These are phyloP conservation scores for Phylloscopus trochilus DNA, from an alignment of 2,113 vertebrate genomes.

Conservation along the genomic window DNA sequence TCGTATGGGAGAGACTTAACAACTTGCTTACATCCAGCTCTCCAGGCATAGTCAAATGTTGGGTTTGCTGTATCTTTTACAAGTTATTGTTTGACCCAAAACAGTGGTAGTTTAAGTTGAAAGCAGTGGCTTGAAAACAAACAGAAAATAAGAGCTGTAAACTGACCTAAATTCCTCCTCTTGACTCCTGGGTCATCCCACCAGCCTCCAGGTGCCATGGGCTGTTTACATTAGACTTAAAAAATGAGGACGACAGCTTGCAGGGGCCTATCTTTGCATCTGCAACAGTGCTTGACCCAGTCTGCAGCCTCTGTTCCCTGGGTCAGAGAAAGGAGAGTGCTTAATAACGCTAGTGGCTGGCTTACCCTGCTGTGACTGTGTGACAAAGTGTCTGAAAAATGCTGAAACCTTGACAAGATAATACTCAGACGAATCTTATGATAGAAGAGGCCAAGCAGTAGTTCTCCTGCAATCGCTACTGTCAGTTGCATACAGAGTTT, in stretches of 20 bases:
- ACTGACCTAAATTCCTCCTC: conserved; percentile 46
- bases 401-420: background rate
- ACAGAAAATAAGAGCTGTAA: conserved; percentile 48
- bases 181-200: conserved; percentile 43
- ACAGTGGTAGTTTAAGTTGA: conserved; percentile 1
- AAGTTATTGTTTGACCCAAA: background rate
- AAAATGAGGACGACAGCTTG: background rate
- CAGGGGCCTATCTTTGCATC: background rate
- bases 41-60: background rate
- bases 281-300: background rate
- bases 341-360: background rate
- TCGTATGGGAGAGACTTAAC: background rate
- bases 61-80: conserved; percentile 8
- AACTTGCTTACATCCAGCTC: background rate
- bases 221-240: conserved; percentile 30
- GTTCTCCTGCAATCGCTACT: background rate
- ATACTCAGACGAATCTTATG: background rate
- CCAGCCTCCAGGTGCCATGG: conserved; percentile 23
- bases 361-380: background rate
- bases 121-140: conserved; percentile 17
- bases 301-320: background rate
- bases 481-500: background rate
- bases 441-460: background rate
- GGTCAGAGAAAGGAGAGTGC: background rate
- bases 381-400: background rate